Evolutionary conservation across 2,888 invertebrate species (phyloP), one percentile per base, ranked within the genome.

Genomic region (Chydorus sphaericus): DNA sequence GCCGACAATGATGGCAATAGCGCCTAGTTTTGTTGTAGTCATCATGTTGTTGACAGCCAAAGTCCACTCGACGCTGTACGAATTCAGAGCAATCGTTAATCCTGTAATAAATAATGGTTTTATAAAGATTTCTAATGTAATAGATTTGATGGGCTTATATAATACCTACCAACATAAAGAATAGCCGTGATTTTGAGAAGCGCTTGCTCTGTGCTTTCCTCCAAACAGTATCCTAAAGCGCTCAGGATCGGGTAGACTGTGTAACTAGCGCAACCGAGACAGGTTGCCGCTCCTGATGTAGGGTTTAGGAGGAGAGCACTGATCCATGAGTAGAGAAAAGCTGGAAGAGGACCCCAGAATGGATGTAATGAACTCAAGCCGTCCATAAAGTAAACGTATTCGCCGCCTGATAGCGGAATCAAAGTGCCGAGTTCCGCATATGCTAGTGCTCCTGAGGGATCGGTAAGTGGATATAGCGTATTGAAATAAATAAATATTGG

Each of bases 341-440:
- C 91, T 61, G 90, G 88, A 59, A 87, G 81, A 65, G 88, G 84
- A 62, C 92, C 92, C 48, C 31, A 54, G 26, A 48, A 38, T n/a
- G 38, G 38, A 10, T 52, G 57, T 26, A 23, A 69, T 11, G 54
- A 36, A 16, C 48, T 31, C 70, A 90, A 91, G 58, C 91, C 91
- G 71, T 90, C 90, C 85, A 90, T 86, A 73, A 91, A 90, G 72
- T 93, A 92, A 63, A 90, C 89, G 77, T 92, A 92, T 72, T 93
- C 92, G 61, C 90, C 92, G 62, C 92, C 92, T 61, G 90, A 90
- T 65, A 89, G 88, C 65, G 91, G 89, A 72, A 92, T 91, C 85
- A 92, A 87, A 62, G 92, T 92, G 67, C 92, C 92, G 69, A 93
- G 73, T 75, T 93, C 92, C 65, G 91, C 91, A 71, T 92, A 93